phyloP scores from a whole-genome alignment of 2,888 invertebrate genomes.

The Drosophila nigricruria region DNA sequence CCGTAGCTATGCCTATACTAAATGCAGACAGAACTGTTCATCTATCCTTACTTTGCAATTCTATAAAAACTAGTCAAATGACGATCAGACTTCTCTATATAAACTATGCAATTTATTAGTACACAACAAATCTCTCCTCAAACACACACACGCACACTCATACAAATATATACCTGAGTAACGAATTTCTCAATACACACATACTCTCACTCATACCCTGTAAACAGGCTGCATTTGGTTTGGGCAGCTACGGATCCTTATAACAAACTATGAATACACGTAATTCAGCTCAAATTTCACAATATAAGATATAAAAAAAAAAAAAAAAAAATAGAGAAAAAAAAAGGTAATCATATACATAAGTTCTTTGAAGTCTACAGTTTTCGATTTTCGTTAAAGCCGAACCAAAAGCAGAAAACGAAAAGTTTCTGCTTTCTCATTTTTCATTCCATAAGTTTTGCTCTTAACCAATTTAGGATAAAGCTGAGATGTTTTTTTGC shows the following conservation, averaged over 20 bases:
- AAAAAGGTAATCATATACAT: slow-evolving; percentile 13
- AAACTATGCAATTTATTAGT: slow-evolving; percentile 35
- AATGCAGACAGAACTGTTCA: slow-evolving; percentile 24
- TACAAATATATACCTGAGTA: slow-evolving; percentile 50
- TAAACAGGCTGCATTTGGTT: slow-evolving; percentile 12
- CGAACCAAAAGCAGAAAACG: slow-evolving; percentile 5
- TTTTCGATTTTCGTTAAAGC: slow-evolving; percentile 18
- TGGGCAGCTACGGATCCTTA: slow-evolving; percentile 19
- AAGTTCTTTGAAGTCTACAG: slow-evolving; percentile 3
- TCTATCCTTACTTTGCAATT: background rate
- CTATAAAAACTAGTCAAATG: slow-evolving; percentile 36
- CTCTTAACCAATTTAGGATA: slow-evolving; percentile 30
- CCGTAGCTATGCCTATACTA: slow-evolving; percentile 9
- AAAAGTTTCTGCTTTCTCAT: background rate
- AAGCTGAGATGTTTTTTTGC: slow-evolving; percentile 56
- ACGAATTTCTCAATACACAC: slow-evolving; percentile 30
- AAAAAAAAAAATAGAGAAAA: slow-evolving; percentile 1
- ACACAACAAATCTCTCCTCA: slow-evolving; percentile 32
- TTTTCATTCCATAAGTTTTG: background rate
- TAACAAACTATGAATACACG: slow-evolving; percentile 40
- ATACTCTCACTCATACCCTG: background rate
- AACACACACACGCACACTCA: slow-evolving; percentile 19
- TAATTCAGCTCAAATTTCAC: slow-evolving; percentile 17
- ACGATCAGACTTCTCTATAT: slow-evolving; percentile 25
- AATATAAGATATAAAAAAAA: slow-evolving; percentile 8